Percentiles rank a stretch among this genome's conserved stretches.
phyloP scores from a whole-genome alignment of 2,888 invertebrate genomes.

The Priocnemis perturbator region DNA sequence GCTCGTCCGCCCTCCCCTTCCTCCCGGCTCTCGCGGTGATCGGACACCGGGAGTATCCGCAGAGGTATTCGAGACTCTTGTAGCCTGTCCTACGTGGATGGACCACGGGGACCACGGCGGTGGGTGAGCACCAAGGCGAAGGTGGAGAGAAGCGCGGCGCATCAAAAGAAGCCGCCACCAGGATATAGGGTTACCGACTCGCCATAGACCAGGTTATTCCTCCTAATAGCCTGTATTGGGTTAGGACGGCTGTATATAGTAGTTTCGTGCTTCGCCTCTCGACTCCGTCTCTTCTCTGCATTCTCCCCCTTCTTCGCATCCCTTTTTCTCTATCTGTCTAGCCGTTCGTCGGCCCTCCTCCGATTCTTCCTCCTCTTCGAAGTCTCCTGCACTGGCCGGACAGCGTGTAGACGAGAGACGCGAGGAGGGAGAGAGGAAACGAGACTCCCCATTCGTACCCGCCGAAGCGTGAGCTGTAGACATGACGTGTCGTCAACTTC shows the following conservation, averaged over 20 bases:
- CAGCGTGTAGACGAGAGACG: conserved; percentile 17
- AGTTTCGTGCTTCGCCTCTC: conserved; percentile 48
- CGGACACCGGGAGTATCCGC: conserved; percentile 65
- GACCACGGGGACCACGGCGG: conserved; percentile 67
- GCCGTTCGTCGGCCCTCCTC: conserved; percentile 26
- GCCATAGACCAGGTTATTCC: conserved; percentile 65
- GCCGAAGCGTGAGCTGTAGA: conserved; percentile 59
- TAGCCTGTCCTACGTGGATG: conserved; percentile 72
- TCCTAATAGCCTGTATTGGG: conserved; percentile 69
- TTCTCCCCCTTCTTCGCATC: conserved; percentile 17
- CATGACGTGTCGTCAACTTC: conserved; percentile 56
- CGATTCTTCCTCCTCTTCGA: conserved; percentile 14
- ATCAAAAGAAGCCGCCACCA: conserved; percentile 71
- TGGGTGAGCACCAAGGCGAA: conserved; percentile 62
- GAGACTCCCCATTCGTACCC: conserved; percentile 48
- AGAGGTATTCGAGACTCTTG: conserved; percentile 74
- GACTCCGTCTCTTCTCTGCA: conserved; percentile 10
- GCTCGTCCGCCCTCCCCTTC: conserved; percentile 28
- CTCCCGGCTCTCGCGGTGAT: conserved; percentile 57
- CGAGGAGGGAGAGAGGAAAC: conserved; percentile 26
- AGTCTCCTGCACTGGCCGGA: conserved; percentile 34
- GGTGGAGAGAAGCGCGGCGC: conserved; percentile 60
- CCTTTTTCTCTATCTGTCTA: conserved; percentile 12
- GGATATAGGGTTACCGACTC: conserved; percentile 69
- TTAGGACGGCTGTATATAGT: conserved; percentile 52